Conservation (phyloP, 2,888 invertebrate species). For the Clostera curtula region DNA sequence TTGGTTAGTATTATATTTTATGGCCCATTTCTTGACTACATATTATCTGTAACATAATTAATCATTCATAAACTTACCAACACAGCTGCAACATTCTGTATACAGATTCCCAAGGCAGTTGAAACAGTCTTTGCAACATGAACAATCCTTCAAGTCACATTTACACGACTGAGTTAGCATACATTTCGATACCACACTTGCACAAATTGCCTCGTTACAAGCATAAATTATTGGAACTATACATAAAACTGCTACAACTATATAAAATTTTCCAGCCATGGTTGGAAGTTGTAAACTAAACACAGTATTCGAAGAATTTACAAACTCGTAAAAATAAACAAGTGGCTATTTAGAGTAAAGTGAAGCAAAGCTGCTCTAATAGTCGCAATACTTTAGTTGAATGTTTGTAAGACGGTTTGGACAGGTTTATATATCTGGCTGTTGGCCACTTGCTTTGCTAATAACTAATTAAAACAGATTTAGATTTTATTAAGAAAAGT, state of each 20-base stretch:
- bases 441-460: no score
- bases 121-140: constrained; percentile 96
- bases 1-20: no score
- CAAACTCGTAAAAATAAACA: constrained; percentile 37
- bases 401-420: no score
- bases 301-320: constrained; percentile 26
- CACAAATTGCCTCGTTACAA: constrained; percentile 96
- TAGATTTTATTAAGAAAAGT: not conserved
- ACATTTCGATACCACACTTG: constrained; percentile 96
- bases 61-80: constrained; percentile 89
- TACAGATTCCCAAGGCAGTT: constrained; percentile 92
- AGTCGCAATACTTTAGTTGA: not conserved
- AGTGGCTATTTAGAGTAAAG: no score
- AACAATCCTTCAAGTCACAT: constrained; percentile 93
- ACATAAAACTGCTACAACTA: constrained; percentile 44
- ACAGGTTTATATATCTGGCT: no score
- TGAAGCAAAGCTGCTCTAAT: no score
- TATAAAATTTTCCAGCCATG: constrained; percentile 55
- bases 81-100: constrained; percentile 96
- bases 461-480: not conserved
- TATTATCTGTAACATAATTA: no score
- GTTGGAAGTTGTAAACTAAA: constrained; percentile 21
- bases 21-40: no score
- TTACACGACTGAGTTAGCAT: constrained; percentile 97
- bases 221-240: constrained; percentile 57